A percentile compares a stretch with the other conserved stretches of the same genome.
Evolutionary conservation across 2,797 vertebrate genomes (phyloP).

Genomic region (Rhodeus uyekii): DNA sequence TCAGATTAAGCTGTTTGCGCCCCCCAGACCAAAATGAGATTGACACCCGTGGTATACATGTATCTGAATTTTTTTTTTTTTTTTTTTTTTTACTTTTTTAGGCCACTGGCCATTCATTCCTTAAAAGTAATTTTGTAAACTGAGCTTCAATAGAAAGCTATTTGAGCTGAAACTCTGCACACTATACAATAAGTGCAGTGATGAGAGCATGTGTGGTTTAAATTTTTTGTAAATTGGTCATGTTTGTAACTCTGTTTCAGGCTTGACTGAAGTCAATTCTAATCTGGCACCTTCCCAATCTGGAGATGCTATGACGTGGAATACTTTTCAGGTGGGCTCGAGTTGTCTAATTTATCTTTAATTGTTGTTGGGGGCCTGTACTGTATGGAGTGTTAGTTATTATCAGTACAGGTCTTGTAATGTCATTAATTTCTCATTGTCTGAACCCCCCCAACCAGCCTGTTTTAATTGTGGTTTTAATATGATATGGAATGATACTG

Average conservation of each 20-base stretch:
- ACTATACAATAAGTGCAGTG: neutral
- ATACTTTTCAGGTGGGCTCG: slow-evolving; percentile 85
- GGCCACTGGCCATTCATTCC: neutral
- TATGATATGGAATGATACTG: too few relatives aligned
- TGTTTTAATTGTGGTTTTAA: neutral
- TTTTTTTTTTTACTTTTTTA: too few relatives aligned
- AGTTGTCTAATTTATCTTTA: neutral
- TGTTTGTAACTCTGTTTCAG: slow-evolving; percentile 66
- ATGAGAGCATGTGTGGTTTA: neutral
- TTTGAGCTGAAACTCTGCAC: neutral
- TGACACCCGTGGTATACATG: too few relatives aligned
- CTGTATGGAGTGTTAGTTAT: neutral
- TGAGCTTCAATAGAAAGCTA: neutral
- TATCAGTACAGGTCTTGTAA: neutral
- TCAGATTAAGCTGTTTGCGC: too few relatives aligned
- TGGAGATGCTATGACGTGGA: slow-evolving; percentile 84
- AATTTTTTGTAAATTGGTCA: neutral
- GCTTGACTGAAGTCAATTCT: slow-evolving; percentile 82
- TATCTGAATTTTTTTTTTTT: too few relatives aligned
- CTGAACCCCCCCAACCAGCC: neutral
- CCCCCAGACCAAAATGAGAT: too few relatives aligned
- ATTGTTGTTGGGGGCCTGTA: neutral
- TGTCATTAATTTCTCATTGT: neutral
- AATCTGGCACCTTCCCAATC: slow-evolving; percentile 68
- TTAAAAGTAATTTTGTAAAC: neutral